These are phyloP conservation scores for Littorina saxatilis DNA, from an alignment of 1,140 invertebrate genomes.

Conservation along the genomic window DNA sequence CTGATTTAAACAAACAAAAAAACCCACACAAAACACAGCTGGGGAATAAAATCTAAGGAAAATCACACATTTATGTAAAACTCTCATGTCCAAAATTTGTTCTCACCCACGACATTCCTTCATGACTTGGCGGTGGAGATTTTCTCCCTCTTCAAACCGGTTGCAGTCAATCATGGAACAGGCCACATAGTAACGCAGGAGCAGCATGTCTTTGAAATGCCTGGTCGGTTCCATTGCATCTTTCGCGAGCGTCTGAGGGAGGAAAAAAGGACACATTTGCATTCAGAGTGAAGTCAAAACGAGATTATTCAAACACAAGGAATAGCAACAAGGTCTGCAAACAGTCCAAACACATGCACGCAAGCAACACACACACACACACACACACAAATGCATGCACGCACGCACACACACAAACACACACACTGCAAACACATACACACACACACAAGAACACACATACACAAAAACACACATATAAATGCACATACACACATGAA, in stretches of 20 bases:
- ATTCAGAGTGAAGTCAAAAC: too few species aligned
- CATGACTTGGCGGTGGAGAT: constrained; percentile 32
- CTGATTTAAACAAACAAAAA: too few species aligned
- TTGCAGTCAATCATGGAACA: constrained; percentile 37
- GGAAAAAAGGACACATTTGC: too few species aligned
- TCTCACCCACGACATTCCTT: constrained; percentile 31
- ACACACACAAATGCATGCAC: neutral
- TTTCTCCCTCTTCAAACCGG: constrained; percentile 20
- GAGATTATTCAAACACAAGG: too few species aligned
- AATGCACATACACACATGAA: neutral
- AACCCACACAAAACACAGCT: too few species aligned
- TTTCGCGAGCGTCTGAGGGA: neutral
- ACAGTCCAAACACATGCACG: neutral
- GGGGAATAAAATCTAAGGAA: too few species aligned
- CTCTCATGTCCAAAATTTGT: too few species aligned
- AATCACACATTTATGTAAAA: too few species aligned
- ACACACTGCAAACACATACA: too few species aligned
- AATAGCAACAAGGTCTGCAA: neutral
- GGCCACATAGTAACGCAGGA: constrained; percentile 30
- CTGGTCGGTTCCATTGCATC: neutral
- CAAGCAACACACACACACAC: neutral
- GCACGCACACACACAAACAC: too few species aligned
- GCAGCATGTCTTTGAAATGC: neutral
- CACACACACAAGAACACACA: too few species aligned
- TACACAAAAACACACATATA: neutral